Evolutionary conservation across 2,888 invertebrate genomes (phyloP), one percentile per base, ranked within the genome.

Genomic region (Acrocera orbiculus): DNA sequence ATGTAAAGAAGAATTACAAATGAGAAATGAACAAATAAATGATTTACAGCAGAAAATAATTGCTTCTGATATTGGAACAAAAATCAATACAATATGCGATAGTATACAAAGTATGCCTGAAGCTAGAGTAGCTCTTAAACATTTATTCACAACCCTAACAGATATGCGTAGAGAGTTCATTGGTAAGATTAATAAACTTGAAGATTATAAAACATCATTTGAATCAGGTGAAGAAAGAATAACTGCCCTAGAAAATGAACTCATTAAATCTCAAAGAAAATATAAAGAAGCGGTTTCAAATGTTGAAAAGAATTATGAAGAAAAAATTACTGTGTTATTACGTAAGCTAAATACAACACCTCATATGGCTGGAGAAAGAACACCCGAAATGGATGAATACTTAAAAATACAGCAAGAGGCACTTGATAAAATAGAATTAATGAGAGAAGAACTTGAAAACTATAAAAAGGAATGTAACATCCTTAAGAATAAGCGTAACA

Each of bases 1-100:
- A 3, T 35, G 58, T 4, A 48, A 54, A 36, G 53, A 58, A 33
- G 56, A 53, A 29, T 44, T 58, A n/a, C 51, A 56, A 39, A 50
- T 56, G 46, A 51, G 56, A 16, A 59, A 56, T 32, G 56, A 53
- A 0, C 57, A 57, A 44, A 83, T 86, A 45, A 66, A 73, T 4
- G 79, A 85, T 43, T 52, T 86, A 20, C 79, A 83, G 45, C 79
- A 81, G 53, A 80, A 85, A 54, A 70, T 87, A 29, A 55, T 80
- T n/a, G 76, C 80, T 39, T 76, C 76, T 15, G 78, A 85, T 49
- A 44, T 61, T 69, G 81, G 82, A 45, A 69, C 67, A 45, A 77
- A 76, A 50, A 61, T 69, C 0, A 73, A 73, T 45, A 65, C 68
- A 0, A 67, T 78, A 38, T 77, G 73, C 65, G 79, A 83, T 40